Base-by-base conservation (phyloP, 2,888 invertebrate species). In the Rhagophthalmus giganteus region DNA sequence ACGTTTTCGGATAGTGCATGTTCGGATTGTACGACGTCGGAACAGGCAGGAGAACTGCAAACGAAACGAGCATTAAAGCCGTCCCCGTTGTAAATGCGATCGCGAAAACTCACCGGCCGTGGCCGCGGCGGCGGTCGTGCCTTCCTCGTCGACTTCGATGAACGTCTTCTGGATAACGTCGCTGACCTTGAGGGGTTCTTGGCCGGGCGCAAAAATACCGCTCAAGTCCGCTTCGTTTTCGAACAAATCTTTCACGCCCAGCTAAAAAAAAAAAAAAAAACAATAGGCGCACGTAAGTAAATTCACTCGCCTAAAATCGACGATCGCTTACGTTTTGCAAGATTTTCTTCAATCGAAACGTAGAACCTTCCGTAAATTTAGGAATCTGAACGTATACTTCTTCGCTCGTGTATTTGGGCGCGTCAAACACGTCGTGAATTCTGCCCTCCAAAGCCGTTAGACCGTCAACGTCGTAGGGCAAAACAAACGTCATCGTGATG, bases 261-360 rank as follows among this genome's bases (percentile, higher is more conserved):
- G 11, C 62, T 62, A 72, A 63, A 42, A 72, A 65, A 4, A 15
- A 11, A 1, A 7, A 7, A 12, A 27, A 2, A 9, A 10, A 9
- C 10, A 32, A 9, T 3, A 8, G 10, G 6, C 13, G 10, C 9
- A 31, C 6, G 9, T 2, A 12, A 12, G 8, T 31, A 31, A 6
- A 27, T n/a, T 9, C 7, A 5, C 5, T 24, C 24, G 5, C n/a
- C 28, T 6, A 28, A 28, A 28, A 28, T 9, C 5, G n/a, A 32
- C 9, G 11, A n/a, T 9, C 6, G 13, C 40, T 30, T 30, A 88
- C 88, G 76, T 84, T 79, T 10, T 77, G 70, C 33, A 89, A 69
- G 8, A 80, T 62, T 0, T 74, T 68, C n/a, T 74, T 76, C 13
- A 90, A 74, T 54, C 86, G 76, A 7, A 57, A 46, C 4, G 41